Conservation (phyloP, 1,140 invertebrate species). For the Paraescarpia echinospica region DNA sequence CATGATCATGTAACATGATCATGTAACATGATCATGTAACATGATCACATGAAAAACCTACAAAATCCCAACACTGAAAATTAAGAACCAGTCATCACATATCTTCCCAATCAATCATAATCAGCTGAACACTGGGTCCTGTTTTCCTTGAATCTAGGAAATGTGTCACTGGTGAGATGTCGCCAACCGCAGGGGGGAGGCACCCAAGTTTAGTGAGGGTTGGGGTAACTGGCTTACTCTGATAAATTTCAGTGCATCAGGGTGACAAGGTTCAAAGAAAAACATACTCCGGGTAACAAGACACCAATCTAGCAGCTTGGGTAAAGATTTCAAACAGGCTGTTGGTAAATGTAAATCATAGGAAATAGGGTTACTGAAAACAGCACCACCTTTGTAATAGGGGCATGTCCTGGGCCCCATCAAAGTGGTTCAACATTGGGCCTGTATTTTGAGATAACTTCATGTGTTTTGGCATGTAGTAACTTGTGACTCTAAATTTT, state of each 20-base stretch:
- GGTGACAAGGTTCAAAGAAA: neutral
- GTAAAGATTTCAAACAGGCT: slow-evolving; percentile 5
- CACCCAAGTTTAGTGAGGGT: neutral
- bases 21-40: no score
- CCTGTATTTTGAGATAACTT: no score
- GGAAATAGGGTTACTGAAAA: neutral
- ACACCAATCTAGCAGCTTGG: neutral
- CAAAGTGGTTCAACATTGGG: no score
- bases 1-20: neutral
- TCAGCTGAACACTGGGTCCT: neutral
- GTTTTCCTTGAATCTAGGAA: neutral
- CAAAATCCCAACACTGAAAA: no score
- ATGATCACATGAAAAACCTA: no score
- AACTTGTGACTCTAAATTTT: no score
- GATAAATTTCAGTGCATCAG: neutral
- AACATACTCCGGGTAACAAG: neutral
- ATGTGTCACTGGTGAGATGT: neutral
- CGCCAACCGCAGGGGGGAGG: neutral
- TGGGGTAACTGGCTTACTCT: neutral
- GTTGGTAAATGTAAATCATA: neutral
- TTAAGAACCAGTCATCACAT: neutral
- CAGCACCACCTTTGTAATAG: neutral
- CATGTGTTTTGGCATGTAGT: no score
- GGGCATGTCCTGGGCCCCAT: no score
- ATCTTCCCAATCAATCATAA: neutral